Conservation (phyloP, 2,888 invertebrate genomes). For the Meloe dianella region DNA sequence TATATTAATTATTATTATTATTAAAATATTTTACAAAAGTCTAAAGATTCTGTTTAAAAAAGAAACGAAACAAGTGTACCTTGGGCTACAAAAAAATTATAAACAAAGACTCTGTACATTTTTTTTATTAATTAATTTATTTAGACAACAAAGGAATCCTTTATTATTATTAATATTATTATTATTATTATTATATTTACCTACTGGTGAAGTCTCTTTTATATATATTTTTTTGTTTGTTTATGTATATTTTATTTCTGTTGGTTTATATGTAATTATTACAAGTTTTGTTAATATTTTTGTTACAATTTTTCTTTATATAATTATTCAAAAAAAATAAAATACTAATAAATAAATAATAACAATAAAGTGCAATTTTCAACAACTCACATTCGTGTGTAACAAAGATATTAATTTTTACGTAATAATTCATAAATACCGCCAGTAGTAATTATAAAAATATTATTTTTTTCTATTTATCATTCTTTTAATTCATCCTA, state of each 20-base stretch:
- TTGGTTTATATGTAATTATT: conserved; percentile 47
- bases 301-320: conserved; percentile 43
- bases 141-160: conserved; percentile 37
- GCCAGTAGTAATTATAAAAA: conserved; percentile 50
- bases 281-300: conserved; percentile 50
- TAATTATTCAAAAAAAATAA: no score
- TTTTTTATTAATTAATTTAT: conserved; percentile 48
- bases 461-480: conserved; percentile 51
- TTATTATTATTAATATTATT: conserved; percentile 17
- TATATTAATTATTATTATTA: conserved; percentile 40
- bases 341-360: not conserved
- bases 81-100: conserved; percentile 43
- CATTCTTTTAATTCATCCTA: conserved; percentile 39
- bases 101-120: conserved; percentile 44
- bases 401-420: conserved; percentile 51
- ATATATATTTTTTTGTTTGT: conserved; percentile 49
- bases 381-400: conserved; percentile 30
- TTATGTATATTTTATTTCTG: conserved; percentile 53
- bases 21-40: conserved; percentile 40
- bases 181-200: conserved; percentile 13
- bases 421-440: conserved; percentile 47
- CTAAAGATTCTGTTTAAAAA: conserved; percentile 36
- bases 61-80: conserved; percentile 48
- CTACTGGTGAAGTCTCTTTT: conserved; percentile 51
- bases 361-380: conserved; percentile 46